phyloP scores from a whole-genome alignment of 1,140 invertebrate genomes.

The Homarus americanus region DNA sequence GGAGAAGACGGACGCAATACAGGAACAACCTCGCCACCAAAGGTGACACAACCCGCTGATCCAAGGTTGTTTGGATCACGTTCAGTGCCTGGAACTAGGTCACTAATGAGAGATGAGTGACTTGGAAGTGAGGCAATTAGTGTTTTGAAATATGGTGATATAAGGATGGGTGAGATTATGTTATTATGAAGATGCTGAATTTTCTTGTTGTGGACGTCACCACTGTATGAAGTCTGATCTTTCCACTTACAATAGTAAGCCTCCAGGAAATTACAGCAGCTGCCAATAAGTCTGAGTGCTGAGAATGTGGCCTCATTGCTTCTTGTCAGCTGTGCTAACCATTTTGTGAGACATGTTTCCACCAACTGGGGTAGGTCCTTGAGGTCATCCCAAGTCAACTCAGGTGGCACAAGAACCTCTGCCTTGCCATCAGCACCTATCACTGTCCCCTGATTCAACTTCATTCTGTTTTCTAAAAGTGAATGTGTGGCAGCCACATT shows the following conservation, averaged over 20 bases:
- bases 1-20: slow-evolving; percentile 59
- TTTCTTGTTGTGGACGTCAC: slow-evolving; percentile 7
- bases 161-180: slow-evolving; percentile 42
- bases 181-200: slow-evolving; percentile 51
- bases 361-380: slow-evolving; percentile 34
- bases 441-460: slow-evolving; percentile 59
- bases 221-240: slow-evolving; percentile 56
- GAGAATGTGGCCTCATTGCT: slow-evolving; percentile 34
- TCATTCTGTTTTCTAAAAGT: slow-evolving; percentile 54
- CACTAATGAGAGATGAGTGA: slow-evolving; percentile 63
- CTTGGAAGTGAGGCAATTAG: slow-evolving; percentile 27
- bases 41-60: slow-evolving; percentile 62
- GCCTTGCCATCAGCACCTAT: slow-evolving; percentile 39
- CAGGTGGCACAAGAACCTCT: slow-evolving; percentile 60
- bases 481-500: slow-evolving; percentile 68
- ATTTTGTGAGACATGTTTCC: slow-evolving; percentile 68
- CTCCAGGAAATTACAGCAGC: slow-evolving; percentile 56
- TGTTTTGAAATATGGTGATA: neutral
- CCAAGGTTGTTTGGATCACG: slow-evolving; percentile 68
- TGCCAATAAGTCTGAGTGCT: slow-evolving; percentile 62
- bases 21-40: slow-evolving; percentile 62
- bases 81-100: slow-evolving; percentile 10
- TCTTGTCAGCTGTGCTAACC: slow-evolving; percentile 56
- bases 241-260: slow-evolving; percentile 68
- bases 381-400: slow-evolving; percentile 58